phyloP scores from a whole-genome alignment of 2,888 invertebrate genomes.

The Autographa gamma region DNA sequence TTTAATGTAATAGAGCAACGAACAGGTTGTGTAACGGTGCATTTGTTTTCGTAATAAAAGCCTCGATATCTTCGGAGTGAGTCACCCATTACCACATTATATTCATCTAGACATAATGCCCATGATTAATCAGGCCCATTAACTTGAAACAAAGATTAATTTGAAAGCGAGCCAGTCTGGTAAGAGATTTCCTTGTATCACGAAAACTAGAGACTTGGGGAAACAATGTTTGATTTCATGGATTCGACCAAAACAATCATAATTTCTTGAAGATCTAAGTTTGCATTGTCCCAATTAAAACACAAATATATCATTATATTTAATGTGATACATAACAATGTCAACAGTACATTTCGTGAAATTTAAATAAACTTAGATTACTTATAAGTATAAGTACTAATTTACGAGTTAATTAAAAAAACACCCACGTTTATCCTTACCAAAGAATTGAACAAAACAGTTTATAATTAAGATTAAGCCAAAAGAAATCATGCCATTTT shows the following conservation, averaged over 20 bases:
- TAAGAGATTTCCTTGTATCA: constrained; percentile 68
- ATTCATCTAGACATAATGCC: constrained; percentile 83
- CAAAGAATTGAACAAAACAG: not conserved
- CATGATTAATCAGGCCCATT: constrained; percentile 85
- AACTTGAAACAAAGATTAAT: constrained; percentile 87
- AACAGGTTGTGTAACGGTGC: constrained; percentile 78
- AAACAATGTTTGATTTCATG: constrained; percentile 26
- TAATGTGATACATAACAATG: not conserved
- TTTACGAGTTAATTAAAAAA: constrained; percentile 1
- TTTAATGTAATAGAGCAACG: constrained; percentile 64
- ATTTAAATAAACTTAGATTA: not conserved
- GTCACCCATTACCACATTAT: constrained; percentile 83
- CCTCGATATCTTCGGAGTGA: constrained; percentile 76
- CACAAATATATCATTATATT: not conserved
- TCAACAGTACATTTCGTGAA: not conserved
- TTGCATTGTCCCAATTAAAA: not conserved
- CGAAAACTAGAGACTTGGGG: constrained; percentile 48
- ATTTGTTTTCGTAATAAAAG: constrained; percentile 83
- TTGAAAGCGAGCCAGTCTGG: constrained; percentile 66
- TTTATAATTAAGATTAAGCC: not conserved
- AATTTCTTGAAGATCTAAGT: too few species aligned
- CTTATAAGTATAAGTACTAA: not conserved
- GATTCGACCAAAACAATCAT: not conserved
- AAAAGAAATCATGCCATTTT: too few species aligned
- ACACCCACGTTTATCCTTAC: not conserved